phyloP scores from a whole-genome alignment of 2,888 invertebrate genomes.

The Ferdinandea cuprea region DNA sequence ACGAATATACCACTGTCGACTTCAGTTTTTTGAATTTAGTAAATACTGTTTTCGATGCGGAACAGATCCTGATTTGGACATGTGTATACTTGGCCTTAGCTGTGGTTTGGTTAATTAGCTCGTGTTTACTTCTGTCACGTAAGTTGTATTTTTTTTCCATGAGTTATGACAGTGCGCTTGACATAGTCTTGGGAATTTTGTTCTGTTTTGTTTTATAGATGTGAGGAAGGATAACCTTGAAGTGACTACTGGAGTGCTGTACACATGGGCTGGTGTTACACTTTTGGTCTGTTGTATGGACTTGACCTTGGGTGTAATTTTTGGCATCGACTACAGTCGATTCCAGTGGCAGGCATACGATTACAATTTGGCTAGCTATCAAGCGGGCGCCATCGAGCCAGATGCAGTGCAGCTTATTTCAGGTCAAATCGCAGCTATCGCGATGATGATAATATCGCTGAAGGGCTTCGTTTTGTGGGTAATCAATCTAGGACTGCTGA shows the following conservation, averaged over 20 bases:
- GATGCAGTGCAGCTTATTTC: slow-evolving; percentile 78
- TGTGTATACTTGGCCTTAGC: slow-evolving; percentile 81
- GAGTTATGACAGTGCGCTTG: too few species aligned
- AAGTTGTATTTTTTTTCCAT: slow-evolving; percentile 67
- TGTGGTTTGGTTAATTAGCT: slow-evolving; percentile 80
- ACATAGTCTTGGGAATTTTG: neutral
- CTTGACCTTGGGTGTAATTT: slow-evolving; percentile 80
- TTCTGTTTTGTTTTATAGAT: slow-evolving; percentile 75
- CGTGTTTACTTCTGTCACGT: slow-evolving; percentile 79
- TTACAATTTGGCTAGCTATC: slow-evolving; percentile 75
- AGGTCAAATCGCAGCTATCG: slow-evolving; percentile 79
- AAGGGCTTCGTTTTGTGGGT: slow-evolving; percentile 83
- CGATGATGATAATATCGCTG: slow-evolving; percentile 82
- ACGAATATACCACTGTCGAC: slow-evolving; percentile 76
- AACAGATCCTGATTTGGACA: slow-evolving; percentile 79
- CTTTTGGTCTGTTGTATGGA: slow-evolving; percentile 80
- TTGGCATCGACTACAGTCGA: slow-evolving; percentile 81
- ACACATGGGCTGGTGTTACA: slow-evolving; percentile 80
- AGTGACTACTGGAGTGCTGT: slow-evolving; percentile 77
- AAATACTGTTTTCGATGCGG: slow-evolving; percentile 78
- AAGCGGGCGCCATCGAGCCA: slow-evolving; percentile 74
- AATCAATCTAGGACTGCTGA: slow-evolving; percentile 80
- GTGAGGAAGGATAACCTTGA: slow-evolving; percentile 78
- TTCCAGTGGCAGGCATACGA: slow-evolving; percentile 76
- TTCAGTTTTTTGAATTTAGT: slow-evolving; percentile 70